phyloP scores from a whole-genome alignment of 2,113 vertebrate genomes.

The Hydropotes inermis region DNA sequence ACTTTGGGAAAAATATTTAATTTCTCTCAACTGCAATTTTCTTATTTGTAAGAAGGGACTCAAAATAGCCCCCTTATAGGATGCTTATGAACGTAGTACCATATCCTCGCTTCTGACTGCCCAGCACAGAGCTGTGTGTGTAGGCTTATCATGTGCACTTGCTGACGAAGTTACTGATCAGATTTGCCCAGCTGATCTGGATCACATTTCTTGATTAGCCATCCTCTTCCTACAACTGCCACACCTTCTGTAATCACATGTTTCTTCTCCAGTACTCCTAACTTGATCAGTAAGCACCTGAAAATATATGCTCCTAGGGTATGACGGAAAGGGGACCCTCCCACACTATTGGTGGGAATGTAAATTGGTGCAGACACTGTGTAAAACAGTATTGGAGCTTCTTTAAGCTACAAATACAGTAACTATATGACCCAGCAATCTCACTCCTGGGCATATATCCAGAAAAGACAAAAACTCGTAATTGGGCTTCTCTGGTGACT shows the following conservation, averaged over 20 bases:
- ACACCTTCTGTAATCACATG: not conserved
- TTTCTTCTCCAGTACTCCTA: not conserved
- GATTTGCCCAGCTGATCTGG: not conserved
- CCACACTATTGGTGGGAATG: not conserved
- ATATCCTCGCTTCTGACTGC: not conserved
- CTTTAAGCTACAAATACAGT: not conserved
- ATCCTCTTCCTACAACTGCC: not conserved
- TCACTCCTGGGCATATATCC: not conserved
- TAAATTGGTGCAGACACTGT: not conserved
- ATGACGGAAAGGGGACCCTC: not conserved
- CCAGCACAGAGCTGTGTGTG: not conserved
- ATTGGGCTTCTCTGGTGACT: not conserved
- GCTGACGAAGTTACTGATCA: not conserved
- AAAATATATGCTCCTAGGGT: not conserved
- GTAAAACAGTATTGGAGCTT: not conserved
- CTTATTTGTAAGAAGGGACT: not conserved
- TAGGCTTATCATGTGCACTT: not conserved
- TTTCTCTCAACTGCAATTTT: not conserved
- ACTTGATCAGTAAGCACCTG: not conserved
- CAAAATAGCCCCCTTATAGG: not conserved
- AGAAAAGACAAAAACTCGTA: not conserved
- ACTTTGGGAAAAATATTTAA: not conserved
- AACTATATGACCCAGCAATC: not conserved
- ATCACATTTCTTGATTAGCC: not conserved
- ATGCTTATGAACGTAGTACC: not conserved